Base-by-base conservation (phyloP, 2,797 vertebrate species). In the Melanotaenia pygmaea region DNA sequence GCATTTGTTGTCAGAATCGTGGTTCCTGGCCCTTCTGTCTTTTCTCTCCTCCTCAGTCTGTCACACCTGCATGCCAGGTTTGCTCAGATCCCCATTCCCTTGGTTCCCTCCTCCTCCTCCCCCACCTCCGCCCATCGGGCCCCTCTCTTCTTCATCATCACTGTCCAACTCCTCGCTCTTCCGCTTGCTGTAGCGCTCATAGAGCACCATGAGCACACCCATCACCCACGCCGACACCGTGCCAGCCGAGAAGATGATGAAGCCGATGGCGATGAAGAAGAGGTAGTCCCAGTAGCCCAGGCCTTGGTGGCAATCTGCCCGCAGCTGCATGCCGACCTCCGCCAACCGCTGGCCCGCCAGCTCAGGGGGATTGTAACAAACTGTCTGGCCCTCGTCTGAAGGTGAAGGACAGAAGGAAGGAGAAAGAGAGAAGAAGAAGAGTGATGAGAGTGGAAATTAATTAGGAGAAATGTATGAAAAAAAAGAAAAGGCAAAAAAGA, bases 191-290 rank as follows among this genome's bases (percentile, higher is more conserved):
- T 95, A 91, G 22, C 93, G 88, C 85, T 97, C 90, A 0, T 96
- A 98, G 56, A 97, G 86, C 80, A 97, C 95, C 54, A 96, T 96
- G 5, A 97, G 95, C 82, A 96, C 5, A 0, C 97, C 97, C 7
- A 97, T 96, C 77, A 98, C 93, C 96, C 97, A 99, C 57, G 97
- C 97, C 0, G 94, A 95, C 75, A 95, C 79, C 0, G 95, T 98
- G 86, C 97, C 97, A 0, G 95, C 96, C 0, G 95, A 94, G 91
- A 99, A 99, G 88, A 99, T 99, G 87, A 97, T 93, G 73, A 98
- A 96, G 86, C 97, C 97, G 4, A 98, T 86, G 61, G 97, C 94
- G 59, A 96, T 94, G 88, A 99, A 94, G 91, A 99, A 98, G 81
- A 97, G 77, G 86, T 98, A 98, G 94, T 99, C 98, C 79, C 87